These are phyloP conservation scores for Zonotrichia albicollis DNA, from an alignment of 2,797 vertebrate species.

Conservation along the genomic window DNA sequence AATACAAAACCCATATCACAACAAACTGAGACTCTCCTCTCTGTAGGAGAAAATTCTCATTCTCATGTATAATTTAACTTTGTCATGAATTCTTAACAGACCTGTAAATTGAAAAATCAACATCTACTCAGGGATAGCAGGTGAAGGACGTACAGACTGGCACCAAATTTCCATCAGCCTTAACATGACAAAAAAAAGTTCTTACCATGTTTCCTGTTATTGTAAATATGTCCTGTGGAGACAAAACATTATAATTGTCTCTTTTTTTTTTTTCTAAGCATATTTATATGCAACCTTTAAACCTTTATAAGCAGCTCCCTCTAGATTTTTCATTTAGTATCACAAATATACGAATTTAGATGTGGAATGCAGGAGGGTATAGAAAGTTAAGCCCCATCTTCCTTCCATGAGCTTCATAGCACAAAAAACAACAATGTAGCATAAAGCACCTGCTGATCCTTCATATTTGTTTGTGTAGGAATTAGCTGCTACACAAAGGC, in stretches of 20 bases:
- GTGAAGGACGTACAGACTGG: conserved; percentile 20
- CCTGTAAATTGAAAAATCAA: conserved; percentile 49
- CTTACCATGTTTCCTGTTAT: neutral
- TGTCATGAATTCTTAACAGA: conserved; percentile 48
- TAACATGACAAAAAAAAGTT: neutral
- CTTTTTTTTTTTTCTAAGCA: neutral
- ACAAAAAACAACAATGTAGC: neutral
- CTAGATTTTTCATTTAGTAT: neutral
- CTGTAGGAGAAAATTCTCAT: neutral
- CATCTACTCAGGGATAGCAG: conserved; percentile 3
- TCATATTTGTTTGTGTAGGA: neutral
- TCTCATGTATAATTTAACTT: conserved; percentile 36
- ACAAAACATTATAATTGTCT: neutral
- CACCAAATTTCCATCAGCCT: neutral
- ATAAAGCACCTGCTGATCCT: neutral
- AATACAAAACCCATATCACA: neutral
- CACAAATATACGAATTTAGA: neutral
- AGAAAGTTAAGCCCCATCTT: neutral
- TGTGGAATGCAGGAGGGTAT: neutral
- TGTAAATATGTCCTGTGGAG: neutral
- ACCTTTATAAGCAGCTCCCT: neutral
- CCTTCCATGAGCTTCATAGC: neutral
- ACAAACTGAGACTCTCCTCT: neutral
- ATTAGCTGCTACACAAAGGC: neutral
- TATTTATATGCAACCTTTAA: neutral